Evolutionary conservation across 2,888 invertebrate species (phyloP).

Genomic region (Nymphalis urticae): DNA sequence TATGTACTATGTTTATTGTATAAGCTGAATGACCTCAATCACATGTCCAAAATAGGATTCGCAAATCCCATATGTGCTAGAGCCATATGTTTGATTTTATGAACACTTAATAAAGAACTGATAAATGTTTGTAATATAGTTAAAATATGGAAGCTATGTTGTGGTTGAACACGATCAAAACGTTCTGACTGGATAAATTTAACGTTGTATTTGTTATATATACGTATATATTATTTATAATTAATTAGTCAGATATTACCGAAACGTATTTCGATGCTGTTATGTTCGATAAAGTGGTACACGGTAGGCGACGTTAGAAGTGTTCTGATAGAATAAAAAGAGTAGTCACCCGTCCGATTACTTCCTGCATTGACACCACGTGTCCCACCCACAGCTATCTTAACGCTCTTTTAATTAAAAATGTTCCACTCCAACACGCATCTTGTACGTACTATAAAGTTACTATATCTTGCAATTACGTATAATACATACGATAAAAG

Average conservation of each 20-base stretch:
- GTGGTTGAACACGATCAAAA: not conserved
- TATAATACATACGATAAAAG: not conserved
- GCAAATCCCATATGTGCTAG: slow-evolving; percentile 41
- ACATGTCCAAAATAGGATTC: slow-evolving; percentile 34
- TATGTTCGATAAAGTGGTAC: not conserved
- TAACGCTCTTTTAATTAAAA: slow-evolving; percentile 53
- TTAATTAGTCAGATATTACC: too few species aligned
- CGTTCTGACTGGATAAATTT: not conserved
- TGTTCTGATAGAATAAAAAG: slow-evolving; percentile 62
- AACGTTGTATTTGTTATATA: not conserved
- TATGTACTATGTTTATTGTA: not conserved
- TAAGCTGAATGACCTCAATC: slow-evolving; percentile 1
- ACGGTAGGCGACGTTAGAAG: slow-evolving; percentile 58
- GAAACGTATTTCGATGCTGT: not conserved
- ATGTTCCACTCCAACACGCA: slow-evolving; percentile 39
- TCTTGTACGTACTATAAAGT: not conserved
- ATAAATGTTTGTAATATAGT: not conserved
- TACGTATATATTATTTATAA: too few species aligned
- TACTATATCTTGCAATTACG: not conserved
- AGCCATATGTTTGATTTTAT: slow-evolving; percentile 37
- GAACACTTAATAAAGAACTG: not conserved
- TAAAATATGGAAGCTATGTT: too few species aligned
- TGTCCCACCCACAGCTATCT: slow-evolving; percentile 47
- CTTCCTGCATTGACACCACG: slow-evolving; percentile 65
- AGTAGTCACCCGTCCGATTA: slow-evolving; percentile 49